Base-by-base conservation (phyloP, 2,888 invertebrate species). In the Xylota sylvarum region DNA sequence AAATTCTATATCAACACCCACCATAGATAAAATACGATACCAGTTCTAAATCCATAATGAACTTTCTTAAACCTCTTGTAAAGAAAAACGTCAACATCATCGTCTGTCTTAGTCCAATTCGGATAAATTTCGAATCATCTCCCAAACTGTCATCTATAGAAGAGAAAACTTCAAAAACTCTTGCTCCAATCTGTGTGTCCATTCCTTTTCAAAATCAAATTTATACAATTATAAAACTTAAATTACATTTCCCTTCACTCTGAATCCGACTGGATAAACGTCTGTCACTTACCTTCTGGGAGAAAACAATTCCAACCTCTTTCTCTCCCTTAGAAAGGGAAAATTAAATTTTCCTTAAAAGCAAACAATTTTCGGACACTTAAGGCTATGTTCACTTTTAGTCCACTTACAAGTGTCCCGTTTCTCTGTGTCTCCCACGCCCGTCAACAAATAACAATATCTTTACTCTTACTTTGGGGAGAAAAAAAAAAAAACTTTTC, bases 311-410 rank as follows among this genome's bases (percentile, higher is more conserved):
- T 58, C 7, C 27, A 35, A 32, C 58, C 6, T 52, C 27, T 10
- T 10, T 58, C 5, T 5, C 2, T 17, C 9, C 1, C 17, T 17
- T 40, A 17, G 5, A 32, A 37, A 30, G 37, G 37, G 43, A 62
- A 67, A 72, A 56, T 79, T 37, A 56, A 64, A 72, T 79, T 48
- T 64, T 32, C 56, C 56, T 55, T 48, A 48, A 83, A 67, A 78
- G 58, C 78, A 65, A 72, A 78, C 72, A 72, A 77, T 78, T 78
- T 78, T 72, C 72, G 60, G 72, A 78, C 64, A 70, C 64, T 70
- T 50, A 65, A 69, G 60, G 62, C 50, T 17, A 58, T 65, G 72
- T 52, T 83, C 65, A 72, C 40, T 82, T 70, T 43, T 40, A 46
- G 55, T 72, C 32, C 56, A 77, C 60, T 43, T 72, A 58, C 67